Evolutionary conservation across 2,888 invertebrate species (phyloP), one percentile per base, ranked within the genome.

Genomic region (Brenthis ino): DNA sequence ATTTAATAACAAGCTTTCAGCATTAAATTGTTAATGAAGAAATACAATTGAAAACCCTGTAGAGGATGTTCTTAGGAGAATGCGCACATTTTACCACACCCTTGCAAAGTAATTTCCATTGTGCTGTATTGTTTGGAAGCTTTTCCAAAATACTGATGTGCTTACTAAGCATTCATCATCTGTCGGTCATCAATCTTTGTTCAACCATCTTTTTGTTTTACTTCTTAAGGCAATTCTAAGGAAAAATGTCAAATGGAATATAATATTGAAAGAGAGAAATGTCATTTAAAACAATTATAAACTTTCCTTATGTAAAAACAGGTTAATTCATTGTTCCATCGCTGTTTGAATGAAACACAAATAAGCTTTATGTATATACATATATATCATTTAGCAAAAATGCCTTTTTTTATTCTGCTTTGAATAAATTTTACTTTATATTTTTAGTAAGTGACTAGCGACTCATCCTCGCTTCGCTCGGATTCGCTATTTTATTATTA

Each of bases 151-250:
- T 6, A 56, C 51, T 67, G 56, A 56, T 24, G 61, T 54, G 33
- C 48, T 63, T 8, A 37, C 33, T n/a, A 47, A 55, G 48, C 64
- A 20, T 20, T 20, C 55, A 24, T 16, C 50, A 57, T 58, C 48
- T 47, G 51, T 47, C 28, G 48, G 16, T 68, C 68, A 66, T 70
- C 60, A 70, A 68, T 72, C 72, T 72, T 72, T 56, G 53, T 68
- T 48, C 53, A 63, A 57, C 56, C 53, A 37, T 47, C 24, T 65
- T 65, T 66, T 63, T 68, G 57, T 69, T 68, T 56, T 57, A 48
- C 60, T 67, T 51, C 51, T 60, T 69, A 33, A 54, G n/a, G 55
- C 16, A 47, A 67, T 51, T 65, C 57, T 24, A 54, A 66, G 16
- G 16, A 28, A 60, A n/a, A 16, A 16, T 57, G 37, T 37, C 11